Base-by-base conservation (phyloP, 2,113 vertebrate species). In the Hippocampus mohnikei region DNA sequence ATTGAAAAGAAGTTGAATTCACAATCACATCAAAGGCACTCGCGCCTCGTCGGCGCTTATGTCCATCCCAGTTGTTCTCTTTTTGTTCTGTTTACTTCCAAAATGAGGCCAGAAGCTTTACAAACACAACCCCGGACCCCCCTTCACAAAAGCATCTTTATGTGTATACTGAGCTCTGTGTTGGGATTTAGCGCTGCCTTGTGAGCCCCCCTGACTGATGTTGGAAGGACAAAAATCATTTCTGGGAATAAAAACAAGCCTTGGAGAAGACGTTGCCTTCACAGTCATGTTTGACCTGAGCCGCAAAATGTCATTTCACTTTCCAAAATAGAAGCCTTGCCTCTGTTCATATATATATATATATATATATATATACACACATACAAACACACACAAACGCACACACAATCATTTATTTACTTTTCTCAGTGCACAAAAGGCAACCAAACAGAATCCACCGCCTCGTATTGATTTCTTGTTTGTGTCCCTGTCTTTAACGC, bases 191-290 rank as follows among this genome's bases (percentile, higher is more conserved):
- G 40, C 62, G 21, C 37, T 23, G 40, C 21, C 21, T 23, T 12
- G 21, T 23, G 62, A 64, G 62, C 40, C 40, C 58, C 62, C 58
- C 62, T 64, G 62, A 64, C 62, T 64, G 62, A 64, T 64, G 62
- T 42, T 40, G 62, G 40, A 33, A 33, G 27, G 25, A 41, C 40
- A n/a, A 44, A 64, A 64, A 64, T 64, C 10, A 64, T 64, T 64
- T 8, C 40, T 11, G 42, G 62, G 42, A 64, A 64, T 64, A 64
- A 64, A 62, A 42, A 42, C 62, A 64, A 63, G 40, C 20, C 61
- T 63, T 8, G 41, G 16, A 16, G 58, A 37, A 60, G 2, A 60
- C 16, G 27, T 29, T 10, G 58, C 58, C 58, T 60, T 60, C 58
- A 60, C 27, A 29, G 27, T 29, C 27, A 60, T 60, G 21, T 64